These are phyloP conservation scores for Chamaea fasciata DNA, from an alignment of 2,113 vertebrate species.

Conservation along the genomic window DNA sequence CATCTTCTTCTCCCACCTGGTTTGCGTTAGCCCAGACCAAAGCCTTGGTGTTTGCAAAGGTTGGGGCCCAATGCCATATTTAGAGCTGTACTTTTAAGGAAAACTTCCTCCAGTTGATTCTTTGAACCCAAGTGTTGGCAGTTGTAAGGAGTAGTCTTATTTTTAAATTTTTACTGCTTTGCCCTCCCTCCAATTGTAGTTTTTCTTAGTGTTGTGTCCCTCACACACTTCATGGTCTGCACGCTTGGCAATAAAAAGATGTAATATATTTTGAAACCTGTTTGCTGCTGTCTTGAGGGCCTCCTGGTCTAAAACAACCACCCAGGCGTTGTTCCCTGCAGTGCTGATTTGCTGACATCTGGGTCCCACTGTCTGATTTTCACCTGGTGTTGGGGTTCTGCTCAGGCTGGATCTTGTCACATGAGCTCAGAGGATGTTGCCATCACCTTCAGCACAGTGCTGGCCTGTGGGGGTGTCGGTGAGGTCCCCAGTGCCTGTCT, in stretches of 20 bases:
- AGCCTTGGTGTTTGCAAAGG: neutral
- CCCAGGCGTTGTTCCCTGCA: neutral
- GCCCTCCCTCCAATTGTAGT: slow-evolving; percentile 56
- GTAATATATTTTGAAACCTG: slow-evolving; percentile 78
- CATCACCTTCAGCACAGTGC: neutral
- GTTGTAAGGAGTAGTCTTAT: slow-evolving; percentile 64
- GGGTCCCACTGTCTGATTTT: neutral
- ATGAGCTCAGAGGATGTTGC: neutral
- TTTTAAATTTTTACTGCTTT: slow-evolving; percentile 68
- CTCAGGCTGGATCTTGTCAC: neutral
- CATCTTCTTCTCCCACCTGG: neutral
- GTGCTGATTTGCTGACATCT: neutral
- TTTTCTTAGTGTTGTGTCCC: slow-evolving; percentile 49
- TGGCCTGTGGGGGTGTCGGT: neutral
- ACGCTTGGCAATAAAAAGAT: slow-evolving; percentile 80
- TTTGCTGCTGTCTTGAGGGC: slow-evolving; percentile 69
- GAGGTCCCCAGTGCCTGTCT: neutral
- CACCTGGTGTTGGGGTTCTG: neutral
- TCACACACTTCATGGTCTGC: slow-evolving; percentile 68
- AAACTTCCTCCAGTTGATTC: slow-evolving; percentile 43
- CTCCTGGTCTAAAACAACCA: neutral
- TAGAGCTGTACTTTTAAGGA: slow-evolving; percentile 46
- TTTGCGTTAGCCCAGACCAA: neutral
- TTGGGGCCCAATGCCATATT: slow-evolving; percentile 36
- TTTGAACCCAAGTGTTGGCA: slow-evolving; percentile 63